Evolutionary conservation across 2,888 invertebrate genomes (phyloP).

Genomic region (Nephrotoma guestfalica): DNA sequence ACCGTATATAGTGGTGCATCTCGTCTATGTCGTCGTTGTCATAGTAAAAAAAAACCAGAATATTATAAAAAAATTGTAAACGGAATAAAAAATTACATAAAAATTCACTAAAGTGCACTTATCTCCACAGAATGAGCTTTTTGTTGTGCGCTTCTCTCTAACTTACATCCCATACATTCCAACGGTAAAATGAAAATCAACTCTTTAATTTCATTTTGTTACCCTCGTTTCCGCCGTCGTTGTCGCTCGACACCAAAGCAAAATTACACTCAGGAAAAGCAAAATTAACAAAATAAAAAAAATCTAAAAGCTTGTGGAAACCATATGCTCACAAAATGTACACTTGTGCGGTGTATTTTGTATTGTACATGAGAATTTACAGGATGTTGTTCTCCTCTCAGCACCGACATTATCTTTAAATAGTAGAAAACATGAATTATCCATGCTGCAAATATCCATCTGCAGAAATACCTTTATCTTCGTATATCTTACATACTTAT

Average conservation of each 20-base stretch:
- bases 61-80: not conserved
- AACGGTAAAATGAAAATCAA: not conserved
- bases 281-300: not conserved
- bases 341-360: not conserved
- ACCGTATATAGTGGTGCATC: not conserved
- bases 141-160: not conserved
- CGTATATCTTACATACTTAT: not conserved
- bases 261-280: not conserved
- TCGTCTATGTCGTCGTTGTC: not conserved
- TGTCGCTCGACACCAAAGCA: not conserved
- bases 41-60: not conserved
- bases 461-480: not conserved
- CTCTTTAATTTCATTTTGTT: not conserved
- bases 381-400: not conserved
- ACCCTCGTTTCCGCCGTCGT: not conserved
- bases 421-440: not conserved
- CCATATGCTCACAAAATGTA: not conserved
- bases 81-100: not conserved
- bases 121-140: not conserved
- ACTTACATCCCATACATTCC: not conserved
- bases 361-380: not conserved
- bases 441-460: not conserved
- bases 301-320: not conserved
- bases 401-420: not conserved
- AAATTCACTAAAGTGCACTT: not conserved